Base-by-base conservation (phyloP, 1,140 invertebrate species). In the Rhagoletis pomonella region DNA sequence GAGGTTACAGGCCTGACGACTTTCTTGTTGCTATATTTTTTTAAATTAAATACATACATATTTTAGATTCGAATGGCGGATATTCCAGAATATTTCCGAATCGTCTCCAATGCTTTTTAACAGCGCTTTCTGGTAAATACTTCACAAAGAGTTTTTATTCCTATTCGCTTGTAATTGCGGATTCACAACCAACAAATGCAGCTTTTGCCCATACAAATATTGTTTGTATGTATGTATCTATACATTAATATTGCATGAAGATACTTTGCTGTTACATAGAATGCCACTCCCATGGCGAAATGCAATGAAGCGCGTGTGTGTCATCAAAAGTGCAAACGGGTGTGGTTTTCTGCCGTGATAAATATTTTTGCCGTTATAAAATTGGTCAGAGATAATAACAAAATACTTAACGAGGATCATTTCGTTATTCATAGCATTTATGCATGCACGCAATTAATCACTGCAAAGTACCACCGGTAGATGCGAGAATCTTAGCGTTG, bases 291-390 rank as follows among this genome's bases (percentile, higher is more conserved):
- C 47, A 50, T 19, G 12, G 5, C n/a, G 47, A 7, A 1, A 2
- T 81, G n/a, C 73, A 81, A 55, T 55, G 47, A 3, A 55, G 73
- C 17, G 73, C 4, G 4, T n/a, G 47, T 81, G 19, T 17, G 73
- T 81, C 47, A 55, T 19, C 44, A 47, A 81, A 67, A 81, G 47
- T 55, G 73, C 73, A 81, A 29, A 17, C 42, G 47, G 73, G 73
- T 12, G 73, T 9, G 47, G 17, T 19, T 81, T 29, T 14, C n/a
- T 29, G 42, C 73, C 17, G 29, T 81, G 9, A n/a, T 19, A 0
- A 55, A 3, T 19, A 4, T 55, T 9, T 81, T 55, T 81, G 55
- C 73, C 73, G 47, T 81, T 81, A 81, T 17, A n/a, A 17, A 58
- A 5, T 73, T 17, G 39, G 3, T 29, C 14, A 47, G 14, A 2